Base-by-base conservation (phyloP, 2,797 vertebrate species). In the Rhinoraja longicauda region DNA sequence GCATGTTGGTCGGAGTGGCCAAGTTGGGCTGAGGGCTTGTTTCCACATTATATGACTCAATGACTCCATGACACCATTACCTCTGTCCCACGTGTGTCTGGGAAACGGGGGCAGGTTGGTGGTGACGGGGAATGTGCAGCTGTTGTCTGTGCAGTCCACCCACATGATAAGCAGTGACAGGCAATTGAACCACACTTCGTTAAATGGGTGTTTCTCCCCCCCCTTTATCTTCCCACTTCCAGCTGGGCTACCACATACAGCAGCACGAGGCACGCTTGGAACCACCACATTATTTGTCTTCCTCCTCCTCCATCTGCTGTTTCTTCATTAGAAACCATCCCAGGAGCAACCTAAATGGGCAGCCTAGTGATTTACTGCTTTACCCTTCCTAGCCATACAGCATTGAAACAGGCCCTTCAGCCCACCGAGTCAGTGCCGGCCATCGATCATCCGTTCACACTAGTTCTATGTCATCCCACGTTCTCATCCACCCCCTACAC, bases 91-190 rank as follows among this genome's bases (percentile, higher is more conserved):
- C 36, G 67, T 67, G 26, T 91, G 67, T 13, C 90, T 91, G 70
- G 21, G 90, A 67, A 92, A 75, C 75, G 70, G 21, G 90, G 90
- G 53, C 90, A 53, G 29, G 17, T 45, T 92, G 90, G 67, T 45
- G 70, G 70, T 53, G 39, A 45, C 26, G 45, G 90, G 39, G 70
- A 92, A 92, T 73, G 90, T 92, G 90, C 64, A 92, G 36, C 70
- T 92, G 90, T 72, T 53, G 45, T 21, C n/a, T 88, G 84, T 6
- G 32, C 36, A 53, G 1, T 67, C 45, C 70, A 24, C 90, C 90
- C 90, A 70, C 90, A 91, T 72, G 39, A 73, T 53, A 90, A 67
- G 36, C 90, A 53, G 39, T 8, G 36, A 53, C 36, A 92, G n/a
- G 4, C 57, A 0, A 75, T 92, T 57, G 29, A 64, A 92, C 73